Evolutionary conservation across 1,140 invertebrate species (phyloP).

Genomic region (Coptotermes formosanus): DNA sequence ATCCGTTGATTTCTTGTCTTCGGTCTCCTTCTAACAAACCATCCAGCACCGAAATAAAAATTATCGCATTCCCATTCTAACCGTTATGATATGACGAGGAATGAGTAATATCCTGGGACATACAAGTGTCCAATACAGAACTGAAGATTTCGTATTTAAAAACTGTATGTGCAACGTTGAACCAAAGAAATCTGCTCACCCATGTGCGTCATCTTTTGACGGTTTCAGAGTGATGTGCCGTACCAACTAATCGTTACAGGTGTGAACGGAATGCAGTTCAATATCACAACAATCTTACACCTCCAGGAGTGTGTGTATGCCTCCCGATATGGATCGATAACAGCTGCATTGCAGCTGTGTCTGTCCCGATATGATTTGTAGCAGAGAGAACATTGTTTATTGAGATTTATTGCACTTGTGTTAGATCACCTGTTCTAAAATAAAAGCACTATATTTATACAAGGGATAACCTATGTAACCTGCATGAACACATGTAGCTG

Average conservation of each 20-base stretch:
- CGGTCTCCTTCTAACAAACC: too few relatives aligned
- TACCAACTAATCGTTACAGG: neutral
- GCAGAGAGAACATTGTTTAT: neutral
- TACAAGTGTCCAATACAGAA: too few relatives aligned
- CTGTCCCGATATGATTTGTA: neutral
- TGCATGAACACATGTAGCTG: neutral
- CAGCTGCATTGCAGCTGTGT: neutral
- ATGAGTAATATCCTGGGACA: too few relatives aligned
- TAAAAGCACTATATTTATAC: neutral
- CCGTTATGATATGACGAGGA: too few relatives aligned
- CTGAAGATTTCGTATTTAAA: too few relatives aligned
- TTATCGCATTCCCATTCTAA: too few relatives aligned
- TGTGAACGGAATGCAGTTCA: neutral
- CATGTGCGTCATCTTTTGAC: too few relatives aligned
- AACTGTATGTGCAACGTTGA: too few relatives aligned
- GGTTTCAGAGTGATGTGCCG: too few relatives aligned
- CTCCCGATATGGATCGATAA: neutral
- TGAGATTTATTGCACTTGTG: neutral
- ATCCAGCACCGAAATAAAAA: too few relatives aligned
- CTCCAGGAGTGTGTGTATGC: neutral
- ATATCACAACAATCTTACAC: neutral
- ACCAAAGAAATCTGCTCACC: too few relatives aligned
- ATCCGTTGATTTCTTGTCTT: too few relatives aligned
- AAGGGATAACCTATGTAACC: neutral
- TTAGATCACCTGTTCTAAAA: neutral